Evolutionary conservation across 2,797 vertebrate species (phyloP).

Genomic region (Zalophus californianus): DNA sequence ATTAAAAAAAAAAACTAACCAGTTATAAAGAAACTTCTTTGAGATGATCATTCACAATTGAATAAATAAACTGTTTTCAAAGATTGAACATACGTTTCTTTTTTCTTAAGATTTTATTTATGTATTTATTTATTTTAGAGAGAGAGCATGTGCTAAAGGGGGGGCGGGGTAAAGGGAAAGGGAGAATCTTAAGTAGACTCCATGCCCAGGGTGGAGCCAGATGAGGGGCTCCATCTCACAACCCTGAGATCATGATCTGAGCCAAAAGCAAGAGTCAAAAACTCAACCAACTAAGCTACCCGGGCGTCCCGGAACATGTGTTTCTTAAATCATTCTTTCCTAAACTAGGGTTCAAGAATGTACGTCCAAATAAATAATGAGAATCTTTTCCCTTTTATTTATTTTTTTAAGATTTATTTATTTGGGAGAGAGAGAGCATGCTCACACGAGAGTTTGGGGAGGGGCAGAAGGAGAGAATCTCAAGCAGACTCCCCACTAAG

Average conservation of each 20-base stretch:
- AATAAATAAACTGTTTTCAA: background rate
- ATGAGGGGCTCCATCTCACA: background rate
- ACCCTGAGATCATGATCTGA: background rate
- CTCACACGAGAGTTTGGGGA: background rate
- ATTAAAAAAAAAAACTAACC: background rate
- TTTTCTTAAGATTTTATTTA: background rate
- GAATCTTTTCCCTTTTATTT: background rate
- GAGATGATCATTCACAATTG: background rate
- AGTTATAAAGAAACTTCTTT: constrained; percentile 13
- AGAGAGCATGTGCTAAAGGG: background rate
- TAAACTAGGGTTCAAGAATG: background rate
- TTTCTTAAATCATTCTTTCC: constrained; percentile 27
- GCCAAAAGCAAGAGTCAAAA: background rate
- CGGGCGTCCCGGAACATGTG: background rate
- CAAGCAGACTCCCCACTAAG: background rate
- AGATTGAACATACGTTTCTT: background rate
- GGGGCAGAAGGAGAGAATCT: background rate
- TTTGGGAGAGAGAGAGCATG: background rate
- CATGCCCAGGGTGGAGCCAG: background rate
- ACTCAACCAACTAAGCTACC: background rate
- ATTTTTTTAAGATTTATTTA: background rate
- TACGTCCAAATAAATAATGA: background rate
- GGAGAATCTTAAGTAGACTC: background rate
- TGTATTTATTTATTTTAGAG: background rate
- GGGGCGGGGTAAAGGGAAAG: background rate